Base-by-base conservation (phyloP, 2,797 vertebrate genomes). In the Caiman crocodilus region DNA sequence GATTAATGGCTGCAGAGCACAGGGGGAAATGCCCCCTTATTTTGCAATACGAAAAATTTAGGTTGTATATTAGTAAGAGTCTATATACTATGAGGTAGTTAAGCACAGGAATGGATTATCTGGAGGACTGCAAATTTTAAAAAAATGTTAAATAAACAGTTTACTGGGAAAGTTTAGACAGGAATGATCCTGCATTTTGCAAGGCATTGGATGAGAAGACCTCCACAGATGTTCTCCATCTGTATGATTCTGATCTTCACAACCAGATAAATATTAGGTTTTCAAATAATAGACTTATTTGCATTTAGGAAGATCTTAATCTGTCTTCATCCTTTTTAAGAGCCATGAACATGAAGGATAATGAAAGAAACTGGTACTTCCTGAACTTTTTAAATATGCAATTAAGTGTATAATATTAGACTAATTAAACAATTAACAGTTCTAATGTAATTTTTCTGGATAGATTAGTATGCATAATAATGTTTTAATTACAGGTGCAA, bases 341-440 rank as follows among this genome's bases (percentile, higher is more conserved):
- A 88, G 60, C 3, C 8, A 50, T 85, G 15, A 82, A 67, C 5
- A 50, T 15, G 5, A 4, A 57, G 6, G 23, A 77, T 26, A 94
- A 78, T 9, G 23, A 30, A 77, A 58, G 91, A 78, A 92, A 2
- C 14, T 88, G 63, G 82, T 86, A 7, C 58, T 77, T 91, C 58
- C 35, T 78, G 87, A 57, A 57, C 11, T 32, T 26, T 61, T 28
- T 83, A 14, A 61, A 17, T 58, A 5, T 16, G 6, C 76, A 90
- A 84, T 59, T 16, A 69, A 61, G 25, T 26, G 71, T 55, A 10
- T 3, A 76, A 18, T 11, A 1, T 28, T 26, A 13, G 21, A 84
- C 26, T 71, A 91, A 88, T 92, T 92, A 90, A 93, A 91, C 85
- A 85, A 94, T 83, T 90, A 93, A 73, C 32, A 79, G 28, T 58